phyloP scores from a whole-genome alignment of 2,888 invertebrate genomes.

The Drosophila parthenogenetica region DNA sequence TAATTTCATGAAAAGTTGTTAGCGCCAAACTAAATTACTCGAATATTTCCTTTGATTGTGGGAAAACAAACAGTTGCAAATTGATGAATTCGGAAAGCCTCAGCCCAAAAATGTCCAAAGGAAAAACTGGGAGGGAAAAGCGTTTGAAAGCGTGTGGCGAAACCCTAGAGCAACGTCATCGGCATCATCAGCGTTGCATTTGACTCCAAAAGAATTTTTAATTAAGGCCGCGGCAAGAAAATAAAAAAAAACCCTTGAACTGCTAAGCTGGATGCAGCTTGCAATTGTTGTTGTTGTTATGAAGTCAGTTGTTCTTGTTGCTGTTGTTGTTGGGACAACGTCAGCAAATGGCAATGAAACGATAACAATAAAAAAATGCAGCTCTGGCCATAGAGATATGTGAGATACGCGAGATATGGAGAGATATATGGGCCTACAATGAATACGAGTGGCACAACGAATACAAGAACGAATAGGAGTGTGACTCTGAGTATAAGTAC shows the following conservation, averaged over 20 bases:
- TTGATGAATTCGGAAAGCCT: background rate
- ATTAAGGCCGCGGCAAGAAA: conserved; percentile 60
- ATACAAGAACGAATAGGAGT: conserved; percentile 23
- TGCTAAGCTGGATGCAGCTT: conserved; percentile 46
- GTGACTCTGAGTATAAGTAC: conserved; percentile 17
- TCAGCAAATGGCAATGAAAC: conserved; percentile 69
- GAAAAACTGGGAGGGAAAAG: background rate
- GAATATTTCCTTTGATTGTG: conserved; percentile 16
- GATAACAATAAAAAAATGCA: conserved; percentile 64
- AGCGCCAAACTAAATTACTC: conserved; percentile 1
- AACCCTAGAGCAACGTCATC: conserved; percentile 46
- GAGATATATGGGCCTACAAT: conserved; percentile 60
- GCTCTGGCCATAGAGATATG: conserved; percentile 60
- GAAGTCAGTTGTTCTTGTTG: conserved; percentile 6
- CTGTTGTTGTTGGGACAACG: conserved; percentile 35
- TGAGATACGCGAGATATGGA: conserved; percentile 51
- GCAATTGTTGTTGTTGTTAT: conserved; percentile 19
- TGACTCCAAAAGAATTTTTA: conserved; percentile 75
- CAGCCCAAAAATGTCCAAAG: background rate
- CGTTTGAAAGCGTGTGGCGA: conserved; percentile 3
- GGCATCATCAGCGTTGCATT: conserved; percentile 49
- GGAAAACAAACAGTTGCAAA: conserved; percentile 22
- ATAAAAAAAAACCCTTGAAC: conserved; percentile 26
- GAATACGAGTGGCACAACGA: conserved; percentile 43
- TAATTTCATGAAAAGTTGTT: background rate